Conservation (phyloP, 2,888 invertebrate species). For the Epinotia demarniana region DNA sequence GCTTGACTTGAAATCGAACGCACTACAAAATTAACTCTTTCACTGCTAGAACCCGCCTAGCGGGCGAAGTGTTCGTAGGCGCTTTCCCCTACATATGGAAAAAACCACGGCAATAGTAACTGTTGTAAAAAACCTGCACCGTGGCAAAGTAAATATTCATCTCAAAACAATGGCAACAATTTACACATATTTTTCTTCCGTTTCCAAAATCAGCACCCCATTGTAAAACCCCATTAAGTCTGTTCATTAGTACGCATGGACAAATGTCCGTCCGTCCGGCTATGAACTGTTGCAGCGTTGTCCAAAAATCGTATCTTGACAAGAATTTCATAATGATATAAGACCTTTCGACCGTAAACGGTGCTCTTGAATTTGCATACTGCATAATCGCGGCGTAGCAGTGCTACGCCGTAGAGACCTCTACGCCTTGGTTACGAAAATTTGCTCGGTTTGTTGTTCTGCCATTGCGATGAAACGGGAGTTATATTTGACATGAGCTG, state of each 20-base stretch:
- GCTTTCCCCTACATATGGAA: no score
- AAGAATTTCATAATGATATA: not conserved
- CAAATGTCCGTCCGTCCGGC: slow-evolving; percentile 22
- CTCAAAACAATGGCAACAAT: not conserved
- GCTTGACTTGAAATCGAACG: no score
- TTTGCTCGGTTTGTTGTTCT: slow-evolving; percentile 1
- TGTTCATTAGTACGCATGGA: slow-evolving; percentile 25
- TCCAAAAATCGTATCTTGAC: not conserved
- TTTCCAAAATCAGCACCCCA: slow-evolving; percentile 20
- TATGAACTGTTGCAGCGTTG: not conserved
- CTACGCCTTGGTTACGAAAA: not conserved
- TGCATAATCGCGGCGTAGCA: slow-evolving; percentile 25
- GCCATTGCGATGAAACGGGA: not conserved
- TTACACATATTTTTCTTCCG: slow-evolving; percentile 21
- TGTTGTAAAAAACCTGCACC: no score
- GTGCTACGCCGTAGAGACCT: slow-evolving; percentile 12
- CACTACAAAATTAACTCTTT: no score
- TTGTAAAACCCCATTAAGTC: slow-evolving; percentile 17
- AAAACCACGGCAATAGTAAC: no score
- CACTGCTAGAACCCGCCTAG: no score
- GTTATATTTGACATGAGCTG: not conserved
- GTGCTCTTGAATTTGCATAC: slow-evolving; percentile 17
- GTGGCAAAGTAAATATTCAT: no score
- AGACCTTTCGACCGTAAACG: not conserved
- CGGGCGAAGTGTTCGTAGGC: no score